phyloP scores from a whole-genome alignment of 2,797 vertebrate species.

The Channa striata region DNA sequence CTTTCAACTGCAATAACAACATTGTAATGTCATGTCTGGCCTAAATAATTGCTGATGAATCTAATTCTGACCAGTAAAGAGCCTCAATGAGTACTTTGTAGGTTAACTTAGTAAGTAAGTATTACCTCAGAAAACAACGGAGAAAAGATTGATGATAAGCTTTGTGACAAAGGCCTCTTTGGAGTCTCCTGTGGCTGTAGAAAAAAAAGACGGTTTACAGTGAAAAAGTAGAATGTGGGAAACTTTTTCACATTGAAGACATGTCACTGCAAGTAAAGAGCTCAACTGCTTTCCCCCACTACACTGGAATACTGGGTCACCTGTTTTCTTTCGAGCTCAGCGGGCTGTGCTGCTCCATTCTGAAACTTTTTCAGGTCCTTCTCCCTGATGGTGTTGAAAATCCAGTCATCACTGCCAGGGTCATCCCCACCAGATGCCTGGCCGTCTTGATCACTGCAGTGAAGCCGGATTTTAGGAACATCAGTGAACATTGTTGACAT shows the following conservation, averaged over 20 bases:
- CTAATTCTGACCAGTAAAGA: background rate
- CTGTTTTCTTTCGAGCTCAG: conserved; percentile 75
- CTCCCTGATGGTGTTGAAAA: conserved; percentile 92
- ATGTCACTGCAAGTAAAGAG: background rate
- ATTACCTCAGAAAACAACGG: conserved; percentile 96
- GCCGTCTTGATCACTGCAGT: conserved; percentile 87
- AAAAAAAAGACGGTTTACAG: conserved; percentile 12
- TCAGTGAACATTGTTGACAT: background rate
- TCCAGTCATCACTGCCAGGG: conserved; percentile 86
- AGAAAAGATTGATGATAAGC: conserved; percentile 92
- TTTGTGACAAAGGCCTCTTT: conserved; percentile 92
- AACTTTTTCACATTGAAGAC: background rate
- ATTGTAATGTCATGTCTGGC: background rate
- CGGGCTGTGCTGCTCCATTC: conserved; percentile 85
- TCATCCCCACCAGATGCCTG: conserved; percentile 89
- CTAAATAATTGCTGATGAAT: background rate
- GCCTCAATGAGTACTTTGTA: background rate
- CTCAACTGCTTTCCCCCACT: background rate
- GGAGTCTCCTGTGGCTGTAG: conserved; percentile 87
- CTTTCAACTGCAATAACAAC: conserved; percentile 87
- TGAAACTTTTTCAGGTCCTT: conserved; percentile 86
- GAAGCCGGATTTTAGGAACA: conserved; percentile 25
- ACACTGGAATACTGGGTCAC: conserved; percentile 15
- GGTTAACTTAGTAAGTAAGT: background rate
- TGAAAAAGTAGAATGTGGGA: background rate